Base-by-base conservation (phyloP, 2,888 invertebrate genomes). In the Stegophylla sp. region DNA sequence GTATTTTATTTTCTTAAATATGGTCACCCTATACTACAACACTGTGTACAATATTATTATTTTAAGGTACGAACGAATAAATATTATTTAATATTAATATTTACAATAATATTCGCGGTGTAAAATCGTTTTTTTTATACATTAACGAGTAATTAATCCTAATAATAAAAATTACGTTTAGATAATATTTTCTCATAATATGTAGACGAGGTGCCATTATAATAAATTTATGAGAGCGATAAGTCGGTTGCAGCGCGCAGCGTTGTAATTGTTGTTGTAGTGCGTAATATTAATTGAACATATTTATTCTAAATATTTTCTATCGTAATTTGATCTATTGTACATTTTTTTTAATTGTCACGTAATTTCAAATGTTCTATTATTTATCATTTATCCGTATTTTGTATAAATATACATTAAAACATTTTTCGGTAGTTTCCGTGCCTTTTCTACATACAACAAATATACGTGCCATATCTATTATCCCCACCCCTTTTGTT, bases 321-420 rank as follows among this genome's bases (percentile, higher is more conserved):
- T 63, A 74, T 74, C 74, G 74, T 63, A 74, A 74, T 63, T 63
- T 23, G 74, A 74, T 74, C 74, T 75, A 23, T 63, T 51, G 48
- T 63, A 75, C 34, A 56, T 75, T 75, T 53, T 75, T 75, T 53
- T 51, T 41, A 41, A 75, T 75, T 51, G 74, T 75, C 74, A 75
- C 74, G 74, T 75, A 75, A 48, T 23, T 75, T 34, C 23, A 12
- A 34, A 64, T 75, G 63, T 75, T 75, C 34, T 74, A 63, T n/a
- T n/a, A n/a, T n/a, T n/a, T 13, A 63, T 48, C 45, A 48, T 34
- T 59, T 61, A 63, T 75, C 63, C n/a, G n/a, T 51, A 63, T 75
- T 73, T 45, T 73, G 61, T 73, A 61, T 73, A 45, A 61, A 61
- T 73, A 73, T 59, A n/a, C 28, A 73, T 61, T 34, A 53, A 56